These are phyloP conservation scores for Muscicapa adusta DNA, from an alignment of 2,113 vertebrate genomes.

Conservation along the genomic window DNA sequence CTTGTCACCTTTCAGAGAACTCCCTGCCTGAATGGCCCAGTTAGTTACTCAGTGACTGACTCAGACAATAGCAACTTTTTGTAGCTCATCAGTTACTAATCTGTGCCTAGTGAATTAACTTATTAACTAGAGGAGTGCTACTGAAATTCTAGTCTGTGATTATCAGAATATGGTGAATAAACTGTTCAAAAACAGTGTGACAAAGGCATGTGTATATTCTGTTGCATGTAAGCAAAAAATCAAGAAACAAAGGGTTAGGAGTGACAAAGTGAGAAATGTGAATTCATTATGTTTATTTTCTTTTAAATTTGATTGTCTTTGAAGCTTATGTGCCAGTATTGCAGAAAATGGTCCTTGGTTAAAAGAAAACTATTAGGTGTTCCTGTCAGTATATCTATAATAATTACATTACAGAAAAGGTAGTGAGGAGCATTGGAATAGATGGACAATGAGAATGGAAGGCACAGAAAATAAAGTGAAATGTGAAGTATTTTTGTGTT, in stretches of 20 bases:
- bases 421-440: neutral
- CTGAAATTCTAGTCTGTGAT: neutral
- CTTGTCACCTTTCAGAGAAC: conserved; percentile 54
- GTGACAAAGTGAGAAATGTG: neutral
- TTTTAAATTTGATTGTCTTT: neutral
- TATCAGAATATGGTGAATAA: neutral
- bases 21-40: conserved; percentile 25
- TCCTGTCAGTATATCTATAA: neutral
- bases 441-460: neutral
- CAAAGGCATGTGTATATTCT: neutral
- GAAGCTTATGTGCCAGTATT: neutral
- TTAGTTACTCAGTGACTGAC: conserved; percentile 19
- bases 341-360: neutral
- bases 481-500: neutral
- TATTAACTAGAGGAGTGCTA: neutral
- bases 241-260: neutral
- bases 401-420: neutral
- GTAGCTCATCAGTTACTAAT: conserved; percentile 11
- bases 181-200: neutral
- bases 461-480: neutral
- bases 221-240: neutral
- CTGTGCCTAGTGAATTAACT: neutral
- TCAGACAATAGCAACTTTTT: conserved; percentile 27
- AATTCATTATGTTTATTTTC: neutral
- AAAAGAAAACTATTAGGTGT: neutral